phyloP scores from a whole-genome alignment of 2,888 invertebrate genomes.

The Phyllotreta striolata region DNA sequence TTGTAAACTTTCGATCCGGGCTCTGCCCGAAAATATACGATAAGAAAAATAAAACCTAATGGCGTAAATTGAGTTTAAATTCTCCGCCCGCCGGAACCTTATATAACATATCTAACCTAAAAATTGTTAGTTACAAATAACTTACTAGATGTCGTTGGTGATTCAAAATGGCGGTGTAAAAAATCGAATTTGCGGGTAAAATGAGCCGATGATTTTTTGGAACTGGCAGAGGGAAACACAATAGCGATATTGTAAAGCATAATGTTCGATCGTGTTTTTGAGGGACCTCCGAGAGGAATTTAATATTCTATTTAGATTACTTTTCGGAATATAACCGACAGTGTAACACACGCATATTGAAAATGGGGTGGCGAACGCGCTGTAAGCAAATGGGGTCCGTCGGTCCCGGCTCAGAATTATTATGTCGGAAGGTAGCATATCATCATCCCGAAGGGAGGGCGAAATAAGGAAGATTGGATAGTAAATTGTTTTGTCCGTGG shows the following conservation, averaged over 20 bases:
- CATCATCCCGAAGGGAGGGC: conserved; percentile 30
- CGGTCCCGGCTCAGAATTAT: conserved; percentile 23
- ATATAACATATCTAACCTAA: no score
- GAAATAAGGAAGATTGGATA: conserved; percentile 28
- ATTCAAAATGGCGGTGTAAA: no score
- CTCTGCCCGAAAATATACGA: no score
- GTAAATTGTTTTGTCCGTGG: conserved; percentile 28
- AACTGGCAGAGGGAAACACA: no score
- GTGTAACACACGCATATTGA: conserved; percentile 33
- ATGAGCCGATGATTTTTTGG: no score
- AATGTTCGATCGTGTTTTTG: conserved; percentile 15
- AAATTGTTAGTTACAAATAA: no score
- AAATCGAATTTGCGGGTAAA: no score
- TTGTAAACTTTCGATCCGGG: no score
- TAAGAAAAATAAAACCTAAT: no score
- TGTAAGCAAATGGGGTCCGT: conserved; percentile 29
- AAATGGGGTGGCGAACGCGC: conserved; percentile 30
- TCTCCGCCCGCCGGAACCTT: no score
- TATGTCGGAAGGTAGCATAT: conserved; percentile 32
- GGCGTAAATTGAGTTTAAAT: no score
- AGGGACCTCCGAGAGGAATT: conserved; percentile 29
- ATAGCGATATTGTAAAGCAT: not conserved
- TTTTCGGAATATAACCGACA: conserved; percentile 29
- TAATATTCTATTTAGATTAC: conserved; percentile 39
- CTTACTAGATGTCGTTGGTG: no score